phyloP scores from a whole-genome alignment of 2,888 invertebrate species.

The Meliscaeva auricollis region DNA sequence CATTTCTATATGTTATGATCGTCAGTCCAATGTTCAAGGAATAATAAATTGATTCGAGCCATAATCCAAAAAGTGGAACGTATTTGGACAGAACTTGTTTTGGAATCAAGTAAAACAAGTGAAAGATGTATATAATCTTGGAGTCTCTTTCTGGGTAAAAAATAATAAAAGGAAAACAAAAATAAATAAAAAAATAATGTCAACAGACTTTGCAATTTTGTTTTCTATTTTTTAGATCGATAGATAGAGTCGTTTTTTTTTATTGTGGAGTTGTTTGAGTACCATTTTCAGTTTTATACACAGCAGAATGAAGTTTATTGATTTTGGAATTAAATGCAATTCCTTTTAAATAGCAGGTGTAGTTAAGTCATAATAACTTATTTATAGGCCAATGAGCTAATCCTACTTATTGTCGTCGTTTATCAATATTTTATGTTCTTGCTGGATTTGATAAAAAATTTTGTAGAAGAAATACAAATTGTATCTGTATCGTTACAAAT shows the following conservation, averaged over 20 bases:
- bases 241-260: neutral
- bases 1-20: constrained; percentile 19
- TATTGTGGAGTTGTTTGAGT: neutral
- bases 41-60: constrained; percentile 61
- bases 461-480: too few relatives aligned
- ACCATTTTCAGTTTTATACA: neutral
- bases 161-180: neutral
- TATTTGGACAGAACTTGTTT: constrained; percentile 61
- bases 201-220: constrained; percentile 11
- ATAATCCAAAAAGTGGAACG: constrained; percentile 39
- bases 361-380: neutral
- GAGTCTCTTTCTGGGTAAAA: constrained; percentile 23
- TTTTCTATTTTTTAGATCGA: neutral
- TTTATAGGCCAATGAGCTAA: neutral
- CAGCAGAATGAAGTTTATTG: neutral
- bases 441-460: neutral
- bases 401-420: neutral
- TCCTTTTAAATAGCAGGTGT: neutral
- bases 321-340: neutral
- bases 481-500: too few relatives aligned
- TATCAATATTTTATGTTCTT: neutral
- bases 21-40: constrained; percentile 20
- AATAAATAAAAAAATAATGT: constrained; percentile 11
- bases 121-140: constrained; percentile 6
- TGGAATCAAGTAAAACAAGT: constrained; percentile 35